Conservation (phyloP, 2,113 vertebrate genomes). For the Tonatia bakeri region DNA sequence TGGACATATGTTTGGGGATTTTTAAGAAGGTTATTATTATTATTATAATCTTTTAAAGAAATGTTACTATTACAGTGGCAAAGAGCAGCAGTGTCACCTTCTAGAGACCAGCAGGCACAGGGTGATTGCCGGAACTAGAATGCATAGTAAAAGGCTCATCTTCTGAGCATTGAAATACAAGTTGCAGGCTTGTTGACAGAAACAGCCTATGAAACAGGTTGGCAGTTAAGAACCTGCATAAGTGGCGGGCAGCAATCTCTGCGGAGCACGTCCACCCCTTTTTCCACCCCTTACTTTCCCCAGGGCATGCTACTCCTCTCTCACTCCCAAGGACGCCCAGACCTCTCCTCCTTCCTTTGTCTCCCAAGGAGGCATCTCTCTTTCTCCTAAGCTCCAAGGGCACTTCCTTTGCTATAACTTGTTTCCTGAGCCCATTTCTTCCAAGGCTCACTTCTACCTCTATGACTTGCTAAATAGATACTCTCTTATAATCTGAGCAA, state of each 20-base stretch:
- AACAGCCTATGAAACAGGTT: neutral
- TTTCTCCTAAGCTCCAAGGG: neutral
- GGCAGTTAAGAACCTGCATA: neutral
- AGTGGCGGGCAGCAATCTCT: neutral
- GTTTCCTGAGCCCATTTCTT: neutral
- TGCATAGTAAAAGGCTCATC: neutral
- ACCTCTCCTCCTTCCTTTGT: too few species aligned
- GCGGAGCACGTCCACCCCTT: too few species aligned
- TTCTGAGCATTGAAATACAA: neutral
- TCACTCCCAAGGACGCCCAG: neutral
- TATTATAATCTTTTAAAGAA: neutral
- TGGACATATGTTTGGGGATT: neutral
- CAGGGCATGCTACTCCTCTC: neutral
- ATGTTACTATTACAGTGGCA: neutral
- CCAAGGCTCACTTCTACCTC: neutral
- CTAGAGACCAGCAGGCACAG: rapidly evolving
- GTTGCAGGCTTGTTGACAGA: neutral
- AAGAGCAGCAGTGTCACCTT: neutral
- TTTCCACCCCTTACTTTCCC: neutral
- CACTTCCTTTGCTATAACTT: neutral
- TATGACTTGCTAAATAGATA: neutral
- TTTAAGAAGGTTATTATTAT: neutral
- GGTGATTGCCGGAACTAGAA: neutral
- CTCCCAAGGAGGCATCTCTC: neutral
- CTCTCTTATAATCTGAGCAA: neutral